phyloP scores from a whole-genome alignment of 1,140 invertebrate species.

The Thaumatotibia leucotreta region DNA sequence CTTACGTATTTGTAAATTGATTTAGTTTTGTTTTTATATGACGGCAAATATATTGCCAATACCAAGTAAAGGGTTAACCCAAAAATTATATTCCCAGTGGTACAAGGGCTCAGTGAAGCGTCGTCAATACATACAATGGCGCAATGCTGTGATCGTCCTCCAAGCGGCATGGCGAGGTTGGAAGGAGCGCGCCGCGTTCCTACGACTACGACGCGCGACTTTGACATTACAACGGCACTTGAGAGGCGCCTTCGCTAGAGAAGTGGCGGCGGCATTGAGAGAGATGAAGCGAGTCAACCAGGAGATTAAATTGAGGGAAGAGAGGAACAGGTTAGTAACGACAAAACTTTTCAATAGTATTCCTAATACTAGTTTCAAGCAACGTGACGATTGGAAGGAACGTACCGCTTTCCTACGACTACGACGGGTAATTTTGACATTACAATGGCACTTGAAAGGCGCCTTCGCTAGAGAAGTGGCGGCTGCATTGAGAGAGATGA shows the following conservation, averaged over 20 bases:
- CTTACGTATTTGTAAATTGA: too few relatives aligned
- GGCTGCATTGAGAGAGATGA: too few relatives aligned
- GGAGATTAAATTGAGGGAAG: conserved; percentile 89
- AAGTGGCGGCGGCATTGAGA: conserved; percentile 88
- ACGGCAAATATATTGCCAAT: too few relatives aligned
- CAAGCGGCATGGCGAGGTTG: conserved; percentile 93
- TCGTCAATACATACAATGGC: conserved; percentile 83
- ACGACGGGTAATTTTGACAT: too few relatives aligned
- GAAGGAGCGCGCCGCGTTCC: conserved; percentile 89
- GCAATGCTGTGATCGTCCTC: conserved; percentile 85
- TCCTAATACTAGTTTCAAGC: too few relatives aligned
- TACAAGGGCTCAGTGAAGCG: conserved; percentile 68
- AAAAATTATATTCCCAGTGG: conserved; percentile 46
- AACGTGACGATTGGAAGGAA: too few relatives aligned
- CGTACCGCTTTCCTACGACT: too few relatives aligned
- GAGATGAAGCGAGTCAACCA: conserved; percentile 96
- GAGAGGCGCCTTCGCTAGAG: conserved; percentile 92
- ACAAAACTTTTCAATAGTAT: too few relatives aligned
- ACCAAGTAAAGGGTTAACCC: too few relatives aligned
- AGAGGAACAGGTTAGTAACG: conserved; percentile 78
- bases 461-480: too few relatives aligned
- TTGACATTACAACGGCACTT: conserved; percentile 93
- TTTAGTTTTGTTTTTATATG: too few relatives aligned
- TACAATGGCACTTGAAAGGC: too few relatives aligned
- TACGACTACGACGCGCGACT: conserved; percentile 88